Conservation (phyloP, 2,113 vertebrate species). For the Tupaia chinensis region DNA sequence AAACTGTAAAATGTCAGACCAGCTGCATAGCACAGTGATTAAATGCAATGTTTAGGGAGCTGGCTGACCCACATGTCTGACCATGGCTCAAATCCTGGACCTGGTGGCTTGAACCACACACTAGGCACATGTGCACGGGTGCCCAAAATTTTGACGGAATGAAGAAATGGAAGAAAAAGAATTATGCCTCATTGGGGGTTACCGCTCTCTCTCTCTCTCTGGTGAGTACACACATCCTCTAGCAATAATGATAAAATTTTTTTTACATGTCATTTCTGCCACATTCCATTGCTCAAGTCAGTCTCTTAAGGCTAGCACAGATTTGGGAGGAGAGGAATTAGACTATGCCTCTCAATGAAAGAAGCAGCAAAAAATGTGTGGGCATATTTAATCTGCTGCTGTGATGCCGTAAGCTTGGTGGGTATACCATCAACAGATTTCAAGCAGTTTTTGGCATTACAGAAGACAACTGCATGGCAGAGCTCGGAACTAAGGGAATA, state of each 20-base stretch:
- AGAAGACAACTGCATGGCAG: not conserved
- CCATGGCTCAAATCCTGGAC: no score
- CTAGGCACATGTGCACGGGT: no score
- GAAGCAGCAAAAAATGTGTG: not conserved
- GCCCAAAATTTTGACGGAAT: no score
- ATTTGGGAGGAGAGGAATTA: not conserved
- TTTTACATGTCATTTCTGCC: not conserved
- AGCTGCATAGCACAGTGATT: no score
- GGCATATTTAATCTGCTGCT: not conserved
- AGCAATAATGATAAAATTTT: no score
- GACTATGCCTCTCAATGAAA: not conserved
- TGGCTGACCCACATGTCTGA: no score
- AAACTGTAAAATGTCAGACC: not conserved
- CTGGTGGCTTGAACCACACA: no score
- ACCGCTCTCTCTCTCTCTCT: no score
- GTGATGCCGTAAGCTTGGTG: not conserved
- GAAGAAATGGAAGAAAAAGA: no score
- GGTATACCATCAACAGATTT: not conserved
- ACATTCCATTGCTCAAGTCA: not conserved
- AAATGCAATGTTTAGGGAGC: no score
- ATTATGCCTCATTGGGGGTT: no score
- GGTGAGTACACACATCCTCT: no score
- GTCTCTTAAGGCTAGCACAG: not conserved
- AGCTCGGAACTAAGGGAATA: not conserved
- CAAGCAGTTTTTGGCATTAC: not conserved